These are phyloP conservation scores for Drosophila multiciliata DNA, from an alignment of 2,888 invertebrate species.

Conservation along the genomic window DNA sequence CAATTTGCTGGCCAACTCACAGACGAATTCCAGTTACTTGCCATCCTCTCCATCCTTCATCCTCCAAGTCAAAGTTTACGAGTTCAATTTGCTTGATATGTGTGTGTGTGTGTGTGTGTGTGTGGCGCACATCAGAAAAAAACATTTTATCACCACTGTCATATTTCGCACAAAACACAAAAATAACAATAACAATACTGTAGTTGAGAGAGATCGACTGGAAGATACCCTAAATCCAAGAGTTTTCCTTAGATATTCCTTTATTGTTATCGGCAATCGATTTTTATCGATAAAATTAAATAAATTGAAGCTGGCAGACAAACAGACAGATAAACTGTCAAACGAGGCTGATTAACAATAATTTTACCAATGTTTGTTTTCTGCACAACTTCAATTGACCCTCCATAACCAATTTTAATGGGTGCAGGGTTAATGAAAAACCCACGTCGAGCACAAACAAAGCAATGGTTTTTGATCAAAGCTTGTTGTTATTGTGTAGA, in stretches of 20 bases:
- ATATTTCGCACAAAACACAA: constrained; percentile 55
- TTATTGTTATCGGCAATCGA: neutral
- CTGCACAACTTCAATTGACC: neutral
- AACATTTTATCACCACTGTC: constrained; percentile 67
- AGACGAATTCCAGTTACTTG: constrained; percentile 1
- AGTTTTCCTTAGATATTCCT: neutral
- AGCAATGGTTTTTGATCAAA: constrained; percentile 19
- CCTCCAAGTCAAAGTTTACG: constrained; percentile 49
- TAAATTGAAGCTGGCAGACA: neutral
- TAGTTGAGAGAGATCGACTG: neutral
- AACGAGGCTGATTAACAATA: neutral
- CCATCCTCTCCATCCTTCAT: constrained; percentile 26
- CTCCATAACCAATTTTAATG: neutral
- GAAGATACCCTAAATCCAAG: neutral
- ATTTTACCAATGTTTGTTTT: neutral
- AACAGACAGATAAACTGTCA: neutral
- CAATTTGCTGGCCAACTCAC: constrained; percentile 45
- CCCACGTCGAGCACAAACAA: neutral
- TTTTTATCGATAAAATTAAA: neutral
- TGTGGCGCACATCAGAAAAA: constrained; percentile 44
- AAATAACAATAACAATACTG: neutral
- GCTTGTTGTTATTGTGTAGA: constrained; percentile 6
- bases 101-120: constrained; percentile 7
- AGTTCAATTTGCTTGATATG: constrained; percentile 53
- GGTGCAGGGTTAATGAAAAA: neutral